These are phyloP conservation scores for Cylindroiulus punctatus DNA, from an alignment of 2,888 invertebrate species.

Conservation along the genomic window DNA sequence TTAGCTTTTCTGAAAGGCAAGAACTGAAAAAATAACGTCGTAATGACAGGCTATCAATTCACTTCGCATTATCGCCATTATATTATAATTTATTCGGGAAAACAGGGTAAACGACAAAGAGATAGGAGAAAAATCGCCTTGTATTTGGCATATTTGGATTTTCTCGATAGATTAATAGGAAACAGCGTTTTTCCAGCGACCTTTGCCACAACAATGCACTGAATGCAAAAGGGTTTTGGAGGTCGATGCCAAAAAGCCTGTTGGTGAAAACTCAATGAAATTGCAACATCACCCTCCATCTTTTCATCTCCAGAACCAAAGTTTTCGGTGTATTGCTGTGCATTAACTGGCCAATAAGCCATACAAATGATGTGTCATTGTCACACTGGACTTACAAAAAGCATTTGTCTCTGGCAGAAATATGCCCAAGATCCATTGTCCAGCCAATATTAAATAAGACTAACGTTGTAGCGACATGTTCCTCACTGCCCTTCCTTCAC, in stretches of 20 bases:
- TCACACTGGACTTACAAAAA: slow-evolving; percentile 10
- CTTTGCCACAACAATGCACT: background rate
- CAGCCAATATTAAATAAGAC: slow-evolving; percentile 40
- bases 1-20: background rate
- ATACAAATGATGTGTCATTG: slow-evolving; percentile 44
- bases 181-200: background rate
- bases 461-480: slow-evolving; percentile 22
- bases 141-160: background rate
- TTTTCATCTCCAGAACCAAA: background rate
- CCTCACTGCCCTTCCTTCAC: slow-evolving; percentile 22
- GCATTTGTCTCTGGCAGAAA: slow-evolving; percentile 36
- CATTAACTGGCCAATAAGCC: slow-evolving; percentile 37
- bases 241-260: background rate
- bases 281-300: background rate
- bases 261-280: slow-evolving; percentile 16
- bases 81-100: slow-evolving; percentile 1
- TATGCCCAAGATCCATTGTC: slow-evolving; percentile 30
- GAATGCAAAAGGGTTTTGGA: slow-evolving; percentile 1
- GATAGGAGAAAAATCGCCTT: background rate
- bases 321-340: slow-evolving; percentile 28
- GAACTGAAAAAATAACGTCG: background rate
- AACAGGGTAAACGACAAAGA: background rate
- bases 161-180: background rate
- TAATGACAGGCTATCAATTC: slow-evolving; percentile 1
- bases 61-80: background rate